A percentile compares a stretch with the other conserved stretches of the same genome.
phyloP scores from a whole-genome alignment of 2,888 invertebrate genomes.

The Chesias legatella region DNA sequence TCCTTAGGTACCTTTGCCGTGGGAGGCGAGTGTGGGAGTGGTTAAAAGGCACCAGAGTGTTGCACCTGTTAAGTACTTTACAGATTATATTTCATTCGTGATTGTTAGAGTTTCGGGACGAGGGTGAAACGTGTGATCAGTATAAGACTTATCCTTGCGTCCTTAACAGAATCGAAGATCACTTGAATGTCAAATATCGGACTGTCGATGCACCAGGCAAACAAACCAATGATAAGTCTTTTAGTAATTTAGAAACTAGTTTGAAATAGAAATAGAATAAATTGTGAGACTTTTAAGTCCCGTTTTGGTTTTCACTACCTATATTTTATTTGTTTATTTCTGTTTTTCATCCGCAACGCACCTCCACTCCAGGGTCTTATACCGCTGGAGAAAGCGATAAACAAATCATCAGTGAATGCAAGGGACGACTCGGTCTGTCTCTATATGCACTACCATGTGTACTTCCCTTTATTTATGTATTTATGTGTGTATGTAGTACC shows the following conservation, averaged over 20 bases:
- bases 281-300: slow-evolving; percentile 40
- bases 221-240: slow-evolving; percentile 64
- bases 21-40: slow-evolving; percentile 79
- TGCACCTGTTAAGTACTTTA: slow-evolving; percentile 81
- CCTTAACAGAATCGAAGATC: background rate
- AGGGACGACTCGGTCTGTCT: slow-evolving; percentile 77
- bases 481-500: slow-evolving; percentile 65
- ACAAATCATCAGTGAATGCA: slow-evolving; percentile 74
- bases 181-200: background rate
- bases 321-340: slow-evolving; percentile 61
- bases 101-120: slow-evolving; percentile 74
- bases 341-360: slow-evolving; percentile 65
- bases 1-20: slow-evolving; percentile 81
- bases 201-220: slow-evolving; percentile 5
- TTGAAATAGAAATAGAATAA: slow-evolving; percentile 62
- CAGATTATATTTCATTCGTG: slow-evolving; percentile 77
- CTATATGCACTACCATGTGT: slow-evolving; percentile 56
- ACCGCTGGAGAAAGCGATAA: slow-evolving; percentile 77
- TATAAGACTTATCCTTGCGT: slow-evolving; percentile 67
- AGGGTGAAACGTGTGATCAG: slow-evolving; percentile 68
- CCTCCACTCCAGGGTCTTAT: slow-evolving; percentile 72
- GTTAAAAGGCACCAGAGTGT: slow-evolving; percentile 81
- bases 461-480: slow-evolving; percentile 55
- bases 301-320: slow-evolving; percentile 52
- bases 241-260: slow-evolving; percentile 66